phyloP scores from a whole-genome alignment of 1,140 invertebrate genomes.

The Magallana ariakensis region DNA sequence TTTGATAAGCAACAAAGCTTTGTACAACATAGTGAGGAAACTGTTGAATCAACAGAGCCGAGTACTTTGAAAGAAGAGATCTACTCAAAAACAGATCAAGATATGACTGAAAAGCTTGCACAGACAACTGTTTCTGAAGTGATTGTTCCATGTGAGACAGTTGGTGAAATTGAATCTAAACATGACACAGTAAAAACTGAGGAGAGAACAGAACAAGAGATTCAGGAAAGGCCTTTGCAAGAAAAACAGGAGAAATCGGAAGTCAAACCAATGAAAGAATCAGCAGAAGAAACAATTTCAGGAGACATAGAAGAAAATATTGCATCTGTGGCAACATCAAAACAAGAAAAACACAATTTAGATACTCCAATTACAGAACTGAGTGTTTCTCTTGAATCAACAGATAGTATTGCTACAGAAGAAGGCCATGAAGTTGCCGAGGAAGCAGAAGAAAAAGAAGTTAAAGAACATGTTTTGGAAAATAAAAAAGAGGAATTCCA shows the following conservation, averaged over 20 bases:
- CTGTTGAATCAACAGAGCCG: background rate
- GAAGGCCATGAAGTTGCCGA: background rate
- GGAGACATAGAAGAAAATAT: too few relatives aligned
- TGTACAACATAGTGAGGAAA: background rate
- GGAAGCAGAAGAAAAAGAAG: constrained; percentile 1
- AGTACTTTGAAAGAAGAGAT: background rate
- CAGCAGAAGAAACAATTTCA: too few relatives aligned
- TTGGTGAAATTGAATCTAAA: background rate
- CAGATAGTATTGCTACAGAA: too few relatives aligned
- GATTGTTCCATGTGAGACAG: background rate
- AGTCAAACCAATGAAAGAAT: background rate
- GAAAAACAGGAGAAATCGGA: background rate
- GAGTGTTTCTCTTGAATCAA: too few relatives aligned
- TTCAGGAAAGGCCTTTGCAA: background rate
- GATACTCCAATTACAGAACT: too few relatives aligned
- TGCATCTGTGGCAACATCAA: too few relatives aligned
- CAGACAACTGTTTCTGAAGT: background rate
- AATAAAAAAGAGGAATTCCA: background rate
- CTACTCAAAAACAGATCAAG: background rate
- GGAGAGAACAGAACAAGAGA: background rate
- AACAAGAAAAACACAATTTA: too few relatives aligned
- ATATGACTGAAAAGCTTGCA: background rate
- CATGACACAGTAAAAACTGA: background rate
- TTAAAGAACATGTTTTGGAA: constrained; percentile 10
- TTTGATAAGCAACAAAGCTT: background rate